Base-by-base conservation (phyloP, 2,888 invertebrate species). In the Hypomecis punctinalis region DNA sequence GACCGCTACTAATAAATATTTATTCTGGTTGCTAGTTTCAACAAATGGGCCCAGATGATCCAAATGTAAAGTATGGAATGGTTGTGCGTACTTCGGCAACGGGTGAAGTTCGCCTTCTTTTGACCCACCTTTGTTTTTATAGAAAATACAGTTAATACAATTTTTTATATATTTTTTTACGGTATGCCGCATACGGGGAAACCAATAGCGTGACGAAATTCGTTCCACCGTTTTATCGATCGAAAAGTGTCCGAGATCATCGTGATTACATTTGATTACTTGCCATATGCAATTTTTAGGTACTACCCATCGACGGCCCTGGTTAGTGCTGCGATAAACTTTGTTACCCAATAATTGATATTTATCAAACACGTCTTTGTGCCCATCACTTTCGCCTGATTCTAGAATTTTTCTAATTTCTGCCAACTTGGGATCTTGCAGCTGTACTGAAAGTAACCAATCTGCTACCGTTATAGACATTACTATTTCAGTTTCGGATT, bases 201-300 rank as follows among this genome's bases (percentile, higher is more conserved):
- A 46, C 45, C 45, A 46, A 7, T 46, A 46, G 13, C 5, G 5
- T 2, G 5, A 5, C 7, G 5, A 6, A 6, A 46, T 46, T 23
- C 45, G 5, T 13, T 46, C 45, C 23, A 46, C 45, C 0, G 45
- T 46, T 46, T 46, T 46, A 23, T 46, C 45, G 6, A 46, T 6
- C 23, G 45, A 4, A 6, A 46, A 46, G 23, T 46, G 45, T 2
- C 45, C 45, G 2, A 46, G 13, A 23, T 46, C 45, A 23, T 46
- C 45, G 23, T 46, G 45, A 23, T 46, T 46, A 6, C 6, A 4
- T 5, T 7, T 4, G 1, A 47, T 6, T 9, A 47, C 9, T 33
- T 47, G 35, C 47, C 47, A 47, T 35, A 47, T 47, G 8, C 47
- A 47, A 8, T 47, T 33, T 33, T 47, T 47, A 4, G 47, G 47